Percentiles rank a stretch among this genome's conserved stretches.
These are phyloP conservation scores for Drosophila gaucha DNA, from an alignment of 2,888 invertebrate species.

Conservation along the genomic window DNA sequence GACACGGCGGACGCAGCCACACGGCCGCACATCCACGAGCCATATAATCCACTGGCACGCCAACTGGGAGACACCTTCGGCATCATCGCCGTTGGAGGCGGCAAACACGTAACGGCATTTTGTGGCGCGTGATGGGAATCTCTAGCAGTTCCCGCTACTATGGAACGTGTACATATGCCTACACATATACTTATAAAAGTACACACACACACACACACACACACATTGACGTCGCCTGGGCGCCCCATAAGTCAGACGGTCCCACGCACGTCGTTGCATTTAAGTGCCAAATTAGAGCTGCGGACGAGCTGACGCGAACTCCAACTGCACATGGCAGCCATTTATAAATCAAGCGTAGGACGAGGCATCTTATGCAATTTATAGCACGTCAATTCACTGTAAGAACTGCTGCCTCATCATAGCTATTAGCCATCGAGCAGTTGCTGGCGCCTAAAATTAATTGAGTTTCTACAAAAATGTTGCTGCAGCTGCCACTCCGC, in stretches of 20 bases:
- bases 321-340: slow-evolving; percentile 50
- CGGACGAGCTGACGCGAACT: slow-evolving; percentile 22
- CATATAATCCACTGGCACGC: slow-evolving; percentile 56
- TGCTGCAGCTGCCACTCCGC: slow-evolving; percentile 24
- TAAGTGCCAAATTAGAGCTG: slow-evolving; percentile 77
- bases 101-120: slow-evolving; percentile 79
- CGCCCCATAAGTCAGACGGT: slow-evolving; percentile 47
- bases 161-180: slow-evolving; percentile 76
- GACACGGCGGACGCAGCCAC: slow-evolving; percentile 41
- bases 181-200: slow-evolving; percentile 34
- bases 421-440: slow-evolving; percentile 35
- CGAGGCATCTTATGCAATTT: slow-evolving; percentile 63
- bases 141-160: slow-evolving; percentile 42
- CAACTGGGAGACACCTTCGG: slow-evolving; percentile 49
- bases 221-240: slow-evolving; percentile 13
- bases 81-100: slow-evolving; percentile 44
- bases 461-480: slow-evolving; percentile 51
- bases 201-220: slow-evolving; percentile 3
- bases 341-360: slow-evolving; percentile 56
- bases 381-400: slow-evolving; percentile 60
- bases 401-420: slow-evolving; percentile 49
- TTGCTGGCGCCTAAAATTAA: slow-evolving; percentile 50
- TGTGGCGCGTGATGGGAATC: slow-evolving; percentile 76
- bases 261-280: slow-evolving; percentile 78
- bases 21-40: slow-evolving; percentile 20